phyloP scores from a whole-genome alignment of 2,797 vertebrate genomes.

The Eulemur mongoz region DNA sequence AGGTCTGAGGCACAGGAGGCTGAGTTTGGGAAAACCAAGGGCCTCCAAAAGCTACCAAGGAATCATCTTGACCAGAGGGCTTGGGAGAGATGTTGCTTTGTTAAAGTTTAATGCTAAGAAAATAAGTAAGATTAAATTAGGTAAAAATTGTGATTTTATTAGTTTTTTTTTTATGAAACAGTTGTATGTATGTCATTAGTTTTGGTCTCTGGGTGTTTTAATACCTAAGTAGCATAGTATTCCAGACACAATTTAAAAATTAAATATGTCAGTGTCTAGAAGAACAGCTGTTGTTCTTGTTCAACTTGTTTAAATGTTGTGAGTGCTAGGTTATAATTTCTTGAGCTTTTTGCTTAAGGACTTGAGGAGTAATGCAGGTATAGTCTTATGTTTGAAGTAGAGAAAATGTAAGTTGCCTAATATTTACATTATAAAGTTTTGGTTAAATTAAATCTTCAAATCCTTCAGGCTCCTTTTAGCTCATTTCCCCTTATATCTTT shows the following conservation, averaged over 20 bases:
- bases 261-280: slow-evolving; percentile 37
- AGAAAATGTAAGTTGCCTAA: slow-evolving; percentile 30
- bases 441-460: slow-evolving; percentile 34
- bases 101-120: slow-evolving; percentile 42
- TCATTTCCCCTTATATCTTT: background rate
- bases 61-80: background rate
- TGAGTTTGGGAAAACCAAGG: background rate
- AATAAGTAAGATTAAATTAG: slow-evolving; percentile 45
- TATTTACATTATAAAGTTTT: slow-evolving; percentile 15
- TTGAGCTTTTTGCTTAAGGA: slow-evolving; percentile 45
- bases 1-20: background rate
- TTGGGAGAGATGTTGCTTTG: slow-evolving; percentile 12
- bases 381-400: slow-evolving; percentile 10
- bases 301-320: slow-evolving; percentile 56
- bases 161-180: slow-evolving; percentile 29
- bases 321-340: slow-evolving; percentile 36
- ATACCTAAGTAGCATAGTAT: slow-evolving; percentile 40
- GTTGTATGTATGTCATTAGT: slow-evolving; percentile 26
- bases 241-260: slow-evolving; percentile 39
- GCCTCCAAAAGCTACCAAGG: background rate
- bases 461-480: slow-evolving; percentile 28
- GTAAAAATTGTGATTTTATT: slow-evolving; percentile 51
- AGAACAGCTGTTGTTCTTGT: slow-evolving; percentile 50
- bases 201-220: slow-evolving; percentile 59
- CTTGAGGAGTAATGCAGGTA: background rate